Evolutionary conservation across 2,797 vertebrate species (phyloP), one percentile per base, ranked within the genome.

Genomic region (Nannoperca obscura): DNA sequence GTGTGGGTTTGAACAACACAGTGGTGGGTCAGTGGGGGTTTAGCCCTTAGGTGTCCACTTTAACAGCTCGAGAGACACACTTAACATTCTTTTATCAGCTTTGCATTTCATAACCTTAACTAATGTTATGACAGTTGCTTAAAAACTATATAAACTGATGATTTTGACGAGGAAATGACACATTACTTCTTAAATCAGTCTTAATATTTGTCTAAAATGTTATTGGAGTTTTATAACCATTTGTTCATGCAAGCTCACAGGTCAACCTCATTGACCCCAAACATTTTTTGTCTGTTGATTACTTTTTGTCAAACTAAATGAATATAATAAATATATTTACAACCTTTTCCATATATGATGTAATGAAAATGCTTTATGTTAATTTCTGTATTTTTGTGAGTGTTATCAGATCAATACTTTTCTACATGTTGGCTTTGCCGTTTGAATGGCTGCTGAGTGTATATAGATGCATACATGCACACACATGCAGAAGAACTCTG

Each of bases 401-500:
- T 46, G 38, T 36, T 14, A 24, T 13, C 22, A 3, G 17, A 40
- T 20, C 0, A 8, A 32, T 32, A 10, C 27, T 32, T 22, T 27
- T 34, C 27, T 47, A 9, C n/a, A 15, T 32, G 13, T 27, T 66
- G 15, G 6, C 7, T 49, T 61, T 71, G 63, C 40, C 19, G 19
- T 73, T 34, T 52, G 40, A 34, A 42, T 57, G 34, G 38, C 20
- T 44, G 70, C 75, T 15, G 61, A 50, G 24, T 38, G 34, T n/a
- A 63, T 42, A 42, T 34, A 22, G 19, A 80, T 15, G 42, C 67
- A 27, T 12, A 22, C 44, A 52, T 57, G 40, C 55, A n/a, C 55
- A 36, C 42, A 36, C 73, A 58, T 59, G 34, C n/a, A 27, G 40
- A 13, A 53, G 72, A 49, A 58, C 52, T 63, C 30, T 74, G 68